Evolutionary conservation across 2,113 vertebrate species (phyloP).

Genomic region (Gnathonemus echidnorhynchus): DNA sequence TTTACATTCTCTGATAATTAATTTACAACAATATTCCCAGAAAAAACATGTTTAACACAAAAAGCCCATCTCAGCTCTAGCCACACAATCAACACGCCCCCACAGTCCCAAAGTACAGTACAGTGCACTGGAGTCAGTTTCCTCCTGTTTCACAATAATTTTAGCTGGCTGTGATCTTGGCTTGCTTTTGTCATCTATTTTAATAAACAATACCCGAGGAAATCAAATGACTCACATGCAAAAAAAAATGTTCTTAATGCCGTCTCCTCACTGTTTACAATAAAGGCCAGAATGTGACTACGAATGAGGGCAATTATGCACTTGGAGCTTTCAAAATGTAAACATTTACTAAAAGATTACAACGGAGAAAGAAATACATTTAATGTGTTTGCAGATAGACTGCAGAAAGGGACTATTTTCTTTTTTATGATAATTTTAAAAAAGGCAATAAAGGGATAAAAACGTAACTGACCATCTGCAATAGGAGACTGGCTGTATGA

Average conservation of each 20-base stretch:
- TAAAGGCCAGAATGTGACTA: not conserved
- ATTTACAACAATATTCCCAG: not conserved
- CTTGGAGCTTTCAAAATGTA: not conserved
- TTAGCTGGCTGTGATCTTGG: not conserved
- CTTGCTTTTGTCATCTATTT: not conserved
- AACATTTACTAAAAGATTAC: not conserved
- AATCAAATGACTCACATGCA: not conserved
- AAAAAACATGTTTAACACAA: not conserved
- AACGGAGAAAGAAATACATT: not conserved
- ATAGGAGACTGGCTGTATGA: not conserved
- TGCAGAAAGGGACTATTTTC: not conserved
- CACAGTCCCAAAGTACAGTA: not conserved
- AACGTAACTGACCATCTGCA: not conserved
- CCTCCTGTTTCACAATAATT: not conserved
- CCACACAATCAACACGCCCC: not conserved
- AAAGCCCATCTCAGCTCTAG: not conserved
- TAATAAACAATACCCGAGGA: not conserved
- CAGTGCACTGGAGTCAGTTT: not conserved
- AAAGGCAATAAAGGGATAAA: not conserved
- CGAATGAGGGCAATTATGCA: not conserved
- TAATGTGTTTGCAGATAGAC: not conserved
- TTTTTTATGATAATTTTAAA: not conserved
- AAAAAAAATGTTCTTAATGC: not conserved
- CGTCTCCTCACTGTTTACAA: not conserved
- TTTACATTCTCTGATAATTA: not conserved